Evolutionary conservation across 2,888 invertebrate species (phyloP), one percentile per base, ranked within the genome.

Genomic region (Sussaba pulchella): DNA sequence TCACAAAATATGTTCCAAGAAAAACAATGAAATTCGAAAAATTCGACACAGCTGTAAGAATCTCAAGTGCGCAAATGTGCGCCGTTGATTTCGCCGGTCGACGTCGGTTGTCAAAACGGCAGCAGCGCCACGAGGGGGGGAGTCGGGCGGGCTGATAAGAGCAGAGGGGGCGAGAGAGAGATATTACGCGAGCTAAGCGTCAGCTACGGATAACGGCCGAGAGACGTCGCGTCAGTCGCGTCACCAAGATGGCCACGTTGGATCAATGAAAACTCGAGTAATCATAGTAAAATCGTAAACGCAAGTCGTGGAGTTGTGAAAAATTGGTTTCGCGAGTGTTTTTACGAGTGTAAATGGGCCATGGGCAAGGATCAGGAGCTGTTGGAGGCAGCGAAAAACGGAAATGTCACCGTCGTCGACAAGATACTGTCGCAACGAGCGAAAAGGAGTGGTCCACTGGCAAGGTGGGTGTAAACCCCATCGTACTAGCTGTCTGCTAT

Each of bases 321-420:
- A 52, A 54, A 14, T 2, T 17, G 57, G 69, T 57, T 83, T 83
- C 31, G 31, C 31, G 31, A 5, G 84, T 86, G 83, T 86, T 82
- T 87, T 85, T 86, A 82, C 69, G 83, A 76, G 89, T 87, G 90
- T 92, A 92, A 92, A 92, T 92, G 92, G 92, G 90, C 91, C 91
- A 99, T 99, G 98, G 98, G 98, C 92, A 98, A 98, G 94, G 98
- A 99, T 93, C 98, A 98, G 93, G 98, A 99, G 94, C 95, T 99
- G 93, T 94, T 99, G 93, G 98, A 99, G 92, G 99, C 98, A 88
- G 98, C 98, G 87, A 95, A 98, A 90, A 97, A 96, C 94, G 99
- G 98, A 92, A 97, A 98, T 93, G 95, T 96, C 89, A 94, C 95
- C 87, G 95, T 96, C 88, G 97, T 98, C 86, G 98, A 98, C 93